Conservation (phyloP, 2,113 vertebrate genomes). For the Phrynosoma platyrhinos region DNA sequence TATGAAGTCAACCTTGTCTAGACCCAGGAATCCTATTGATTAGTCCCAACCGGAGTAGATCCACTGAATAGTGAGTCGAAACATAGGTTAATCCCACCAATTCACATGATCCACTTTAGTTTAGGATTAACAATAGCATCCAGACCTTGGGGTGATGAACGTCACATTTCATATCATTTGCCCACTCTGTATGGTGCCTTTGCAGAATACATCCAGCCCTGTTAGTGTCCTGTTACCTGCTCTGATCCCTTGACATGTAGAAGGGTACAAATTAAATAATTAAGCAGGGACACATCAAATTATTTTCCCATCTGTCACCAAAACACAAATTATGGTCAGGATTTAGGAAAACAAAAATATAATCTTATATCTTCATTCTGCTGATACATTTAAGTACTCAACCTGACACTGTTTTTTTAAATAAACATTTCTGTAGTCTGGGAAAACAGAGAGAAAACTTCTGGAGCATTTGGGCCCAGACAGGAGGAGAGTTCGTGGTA, state of each 20-base stretch:
- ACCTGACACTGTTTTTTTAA: neutral
- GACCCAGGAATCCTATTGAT: too few species aligned
- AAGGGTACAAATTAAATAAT: too few species aligned
- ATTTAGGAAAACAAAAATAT: neutral
- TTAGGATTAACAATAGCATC: too few species aligned
- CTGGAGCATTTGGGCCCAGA: neutral
- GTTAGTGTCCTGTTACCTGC: neutral
- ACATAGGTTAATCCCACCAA: too few species aligned
- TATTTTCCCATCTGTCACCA: too few species aligned
- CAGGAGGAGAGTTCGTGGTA: neutral
- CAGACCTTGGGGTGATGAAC: neutral
- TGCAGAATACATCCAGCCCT: too few species aligned
- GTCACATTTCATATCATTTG: too few species aligned
- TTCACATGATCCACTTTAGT: too few species aligned
- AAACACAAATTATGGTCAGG: neutral
- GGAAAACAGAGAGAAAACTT: neutral
- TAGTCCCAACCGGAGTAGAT: too few species aligned
- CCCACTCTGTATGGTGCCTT: neutral
- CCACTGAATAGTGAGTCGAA: too few species aligned
- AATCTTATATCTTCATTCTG: neutral
- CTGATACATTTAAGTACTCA: neutral
- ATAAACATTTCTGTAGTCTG: neutral
- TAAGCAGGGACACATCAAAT: neutral
- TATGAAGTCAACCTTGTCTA: too few species aligned
- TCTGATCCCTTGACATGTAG: neutral